Evolutionary conservation across 1,140 invertebrate genomes (phyloP), one percentile per base, ranked within the genome.

Genomic region (Aplysia californica): DNA sequence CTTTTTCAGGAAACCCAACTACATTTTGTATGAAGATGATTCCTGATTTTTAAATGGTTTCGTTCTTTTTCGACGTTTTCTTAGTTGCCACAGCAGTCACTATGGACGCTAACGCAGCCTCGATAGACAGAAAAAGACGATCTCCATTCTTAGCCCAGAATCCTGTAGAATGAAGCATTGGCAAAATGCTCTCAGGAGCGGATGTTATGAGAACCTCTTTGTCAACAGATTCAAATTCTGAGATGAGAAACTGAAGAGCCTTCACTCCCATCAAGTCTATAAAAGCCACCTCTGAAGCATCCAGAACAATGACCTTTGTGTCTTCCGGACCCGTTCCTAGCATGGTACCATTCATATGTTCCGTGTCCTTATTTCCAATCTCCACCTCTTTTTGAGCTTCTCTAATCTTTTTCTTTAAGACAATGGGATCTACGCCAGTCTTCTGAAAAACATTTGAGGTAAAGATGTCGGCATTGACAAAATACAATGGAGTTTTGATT

Each of bases 401-500:
- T n/a, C n/a, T n/a, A n/a, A n/a, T n/a, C n/a, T n/a, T n/a, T 72
- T 77, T 82, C 68, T 78, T 79, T 5, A 79, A 39, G 26, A 71
- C 29, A 21, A 78, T 75, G 5, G 79, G 80, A 55, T 82, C 70
- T 4, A 80, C 58, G n/a, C 71, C 79, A 29, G 77, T 75, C 58
- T 69, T 70, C n/a, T 75, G 72, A 21, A 76, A 77, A 18, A 84
- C 71, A 39, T 65, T 67, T 26, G 74, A 71, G 3, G 80, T 73
- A 55, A 84, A 78, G 36, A 78, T 79, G 6, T 84, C 82, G 18
- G 77, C 65, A 69, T 84, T 84, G 18, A 79, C 79, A 73, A 82
- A 84, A 68, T 80, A 84, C 0, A 84, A 35, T 18, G 82, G 79
- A 10, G 77, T 72, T 35, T 76, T 73, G 26, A 79, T 73, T 67